phyloP scores from a whole-genome alignment of 35 echinoderm and acorn worm species.

The Lytechinus pictus region DNA sequence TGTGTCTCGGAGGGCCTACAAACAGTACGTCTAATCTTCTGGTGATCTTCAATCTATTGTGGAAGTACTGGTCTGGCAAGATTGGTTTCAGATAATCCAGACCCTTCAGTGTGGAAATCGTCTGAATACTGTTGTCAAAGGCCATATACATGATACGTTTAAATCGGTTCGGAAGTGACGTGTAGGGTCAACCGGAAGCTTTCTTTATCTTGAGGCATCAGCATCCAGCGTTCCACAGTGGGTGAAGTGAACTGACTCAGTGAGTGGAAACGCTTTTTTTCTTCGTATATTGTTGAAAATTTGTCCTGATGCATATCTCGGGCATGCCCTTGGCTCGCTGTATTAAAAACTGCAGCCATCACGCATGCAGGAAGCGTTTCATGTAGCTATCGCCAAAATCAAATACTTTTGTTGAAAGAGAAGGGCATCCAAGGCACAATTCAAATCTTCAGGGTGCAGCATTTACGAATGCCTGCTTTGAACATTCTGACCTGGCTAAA shows the following conservation, averaged over 20 bases:
- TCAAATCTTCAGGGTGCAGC: neutral
- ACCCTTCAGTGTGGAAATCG: neutral
- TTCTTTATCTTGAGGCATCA: neutral
- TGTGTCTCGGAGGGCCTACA: no score
- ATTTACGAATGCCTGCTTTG: neutral
- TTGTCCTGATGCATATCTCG: neutral
- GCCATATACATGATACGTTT: neutral
- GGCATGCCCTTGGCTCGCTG: neutral
- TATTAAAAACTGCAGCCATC: constrained; percentile 18
- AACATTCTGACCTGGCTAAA: neutral
- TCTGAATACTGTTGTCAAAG: neutral
- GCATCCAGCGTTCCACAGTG: neutral
- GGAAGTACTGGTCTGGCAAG: neutral
- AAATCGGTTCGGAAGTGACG: neutral
- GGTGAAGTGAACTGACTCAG: neutral
- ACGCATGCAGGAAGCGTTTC: neutral
- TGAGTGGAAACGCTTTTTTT: neutral
- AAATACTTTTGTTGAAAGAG: constrained; percentile 20
- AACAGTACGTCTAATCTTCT: no score
- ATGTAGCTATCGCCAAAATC: constrained; percentile 4
- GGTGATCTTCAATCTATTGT: no score
- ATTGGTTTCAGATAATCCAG: neutral
- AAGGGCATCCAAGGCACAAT: neutral
- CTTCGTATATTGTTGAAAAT: constrained; percentile 13
- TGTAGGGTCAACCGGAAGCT: constrained; percentile 7